phyloP scores from a whole-genome alignment of 1,140 invertebrate genomes.

The Drosophila carrolli region DNA sequence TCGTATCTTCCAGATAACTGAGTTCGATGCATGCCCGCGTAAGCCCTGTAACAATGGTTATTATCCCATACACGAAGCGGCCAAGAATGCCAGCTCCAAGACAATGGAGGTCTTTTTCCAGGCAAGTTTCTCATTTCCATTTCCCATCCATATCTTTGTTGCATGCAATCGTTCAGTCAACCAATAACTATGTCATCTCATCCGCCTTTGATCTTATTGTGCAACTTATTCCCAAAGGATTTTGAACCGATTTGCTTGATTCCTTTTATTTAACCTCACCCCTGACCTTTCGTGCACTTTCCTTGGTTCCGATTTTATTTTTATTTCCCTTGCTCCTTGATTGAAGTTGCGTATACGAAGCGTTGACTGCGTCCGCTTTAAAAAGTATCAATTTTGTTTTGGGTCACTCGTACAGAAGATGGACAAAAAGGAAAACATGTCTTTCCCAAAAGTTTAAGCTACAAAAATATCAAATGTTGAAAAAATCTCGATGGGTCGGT shows the following conservation, averaged over 20 bases:
- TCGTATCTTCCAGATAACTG: constrained; percentile 87
- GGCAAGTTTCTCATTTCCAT: constrained; percentile 61
- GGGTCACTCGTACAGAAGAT: constrained; percentile 14
- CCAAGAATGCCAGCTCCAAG: constrained; percentile 93
- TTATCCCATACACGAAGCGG: constrained; percentile 95
- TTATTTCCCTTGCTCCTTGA: constrained; percentile 25
- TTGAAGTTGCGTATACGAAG: constrained; percentile 42
- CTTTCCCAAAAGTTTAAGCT: constrained; percentile 18
- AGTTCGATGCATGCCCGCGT: constrained; percentile 89
- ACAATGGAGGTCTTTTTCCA: constrained; percentile 91
- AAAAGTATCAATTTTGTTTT: constrained; percentile 72
- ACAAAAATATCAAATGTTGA: constrained; percentile 42
- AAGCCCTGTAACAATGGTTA: constrained; percentile 93
- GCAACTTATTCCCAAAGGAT: constrained; percentile 25
- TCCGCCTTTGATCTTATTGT: constrained; percentile 40
- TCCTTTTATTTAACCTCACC: constrained; percentile 8
- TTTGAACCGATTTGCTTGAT: constrained; percentile 22
- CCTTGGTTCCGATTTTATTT: constrained; percentile 20
- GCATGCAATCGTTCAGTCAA: constrained; percentile 12
- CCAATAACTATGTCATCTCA: constrained; percentile 32
- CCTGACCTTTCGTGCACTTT: constrained; percentile 42
- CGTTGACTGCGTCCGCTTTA: constrained; percentile 42
- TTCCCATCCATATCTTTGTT: neutral
- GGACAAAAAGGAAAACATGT: neutral
- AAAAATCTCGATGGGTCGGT: constrained; percentile 16